Base-by-base conservation (phyloP, 2,797 vertebrate species). In the Coregonus ussuriensis region DNA sequence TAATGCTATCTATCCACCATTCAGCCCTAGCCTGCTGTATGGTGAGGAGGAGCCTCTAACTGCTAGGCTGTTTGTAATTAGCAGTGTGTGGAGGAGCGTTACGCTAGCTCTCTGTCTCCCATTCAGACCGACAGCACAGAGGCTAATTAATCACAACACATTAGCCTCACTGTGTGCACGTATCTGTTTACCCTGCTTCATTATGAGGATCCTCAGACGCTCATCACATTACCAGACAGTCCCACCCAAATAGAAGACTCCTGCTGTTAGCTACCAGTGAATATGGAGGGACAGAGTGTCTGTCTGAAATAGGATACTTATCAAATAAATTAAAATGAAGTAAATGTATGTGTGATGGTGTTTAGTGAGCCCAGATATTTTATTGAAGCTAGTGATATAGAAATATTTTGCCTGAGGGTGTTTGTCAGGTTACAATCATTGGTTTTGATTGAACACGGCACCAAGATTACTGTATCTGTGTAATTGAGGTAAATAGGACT, bases 61-160 rank as follows among this genome's bases (percentile, higher is more conserved):
- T 7, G 66, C 31, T 37, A 74, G 21, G 68, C 82, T 80, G 87
- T 88, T 87, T 71, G 84, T 87, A 88, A 47, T 47, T 47, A 47
- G 41, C 41, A 13, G 3, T 52, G 41, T 51, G 18, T 62, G 56
- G n/a, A 62, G 2, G 56, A n/a, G 56, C 14, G n/a, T n/a, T 47
- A 51, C 33, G 47, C 11, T 59, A 86, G 85, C 41, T 13, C 84
- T 85, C 82, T 81, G 81, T 85, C 86, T 84, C 76, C 75, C 82
- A 87, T 88, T 90, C 86, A 88, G 76, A 81, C 77, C 82, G 82
- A 87, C 82, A 84, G 82, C 21, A 86, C 6, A 1, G 76, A 70
- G 41, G 81, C 74, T 88, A 87, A 91, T 92, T 92, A 88, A 91
- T 91, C 88, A 85, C 76, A 79, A 51, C 67, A 18, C 76, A 88